Percentiles rank a stretch among this genome's conserved stretches.
phyloP scores from a whole-genome alignment of 2,797 vertebrate species.

The Antennarius maculatus region DNA sequence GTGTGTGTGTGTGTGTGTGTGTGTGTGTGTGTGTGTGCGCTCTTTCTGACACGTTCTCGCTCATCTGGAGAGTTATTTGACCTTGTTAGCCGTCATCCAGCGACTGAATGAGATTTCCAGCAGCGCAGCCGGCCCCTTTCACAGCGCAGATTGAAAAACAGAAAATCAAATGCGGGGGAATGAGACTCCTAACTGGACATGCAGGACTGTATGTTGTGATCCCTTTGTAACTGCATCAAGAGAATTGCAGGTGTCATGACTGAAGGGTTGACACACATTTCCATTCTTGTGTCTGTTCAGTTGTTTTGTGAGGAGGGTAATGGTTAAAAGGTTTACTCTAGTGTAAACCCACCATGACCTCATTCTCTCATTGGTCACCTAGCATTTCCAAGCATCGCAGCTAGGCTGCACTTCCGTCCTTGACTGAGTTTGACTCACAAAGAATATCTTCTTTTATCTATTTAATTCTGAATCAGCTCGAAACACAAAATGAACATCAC shows the following conservation, averaged over 20 bases:
- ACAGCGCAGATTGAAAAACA: slow-evolving; percentile 43
- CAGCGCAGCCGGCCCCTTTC: slow-evolving; percentile 18
- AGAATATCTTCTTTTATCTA: no score
- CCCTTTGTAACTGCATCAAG: slow-evolving; percentile 20
- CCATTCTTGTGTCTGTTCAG: background rate
- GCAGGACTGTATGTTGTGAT: slow-evolving; percentile 26
- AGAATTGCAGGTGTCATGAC: background rate
- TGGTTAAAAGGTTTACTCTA: background rate
- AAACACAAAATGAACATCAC: background rate
- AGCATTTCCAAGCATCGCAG: background rate
- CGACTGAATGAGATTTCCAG: slow-evolving; percentile 66
- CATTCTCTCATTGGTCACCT: background rate
- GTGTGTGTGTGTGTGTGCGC: slow-evolving; percentile 31
- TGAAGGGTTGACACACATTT: slow-evolving; percentile 2
- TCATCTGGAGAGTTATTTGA: slow-evolving; percentile 71
- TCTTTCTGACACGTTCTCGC: slow-evolving; percentile 59
- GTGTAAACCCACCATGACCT: background rate
- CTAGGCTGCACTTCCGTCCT: background rate
- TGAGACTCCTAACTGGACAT: slow-evolving; percentile 24
- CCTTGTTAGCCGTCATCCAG: slow-evolving; percentile 68
- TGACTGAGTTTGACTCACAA: background rate
- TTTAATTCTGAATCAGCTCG: background rate
- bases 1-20: slow-evolving; percentile 34
- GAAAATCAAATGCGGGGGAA: slow-evolving; percentile 50
- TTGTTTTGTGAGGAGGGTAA: slow-evolving; percentile 1